Evolutionary conservation across 1,140 invertebrate genomes (phyloP).

Genomic region (Drosophila kikkawai): DNA sequence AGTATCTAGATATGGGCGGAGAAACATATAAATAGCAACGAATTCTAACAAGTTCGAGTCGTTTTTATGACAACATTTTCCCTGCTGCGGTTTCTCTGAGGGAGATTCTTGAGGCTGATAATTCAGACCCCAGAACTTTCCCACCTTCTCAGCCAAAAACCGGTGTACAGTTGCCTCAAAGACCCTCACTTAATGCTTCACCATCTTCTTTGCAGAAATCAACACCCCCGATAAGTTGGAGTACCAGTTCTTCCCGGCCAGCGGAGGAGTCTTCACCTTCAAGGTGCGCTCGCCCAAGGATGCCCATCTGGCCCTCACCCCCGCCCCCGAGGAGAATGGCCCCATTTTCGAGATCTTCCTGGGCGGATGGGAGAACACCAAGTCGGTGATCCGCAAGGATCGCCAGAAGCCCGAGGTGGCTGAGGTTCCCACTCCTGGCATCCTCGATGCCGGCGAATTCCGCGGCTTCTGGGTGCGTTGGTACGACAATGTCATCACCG

Average conservation of each 20-base stretch:
- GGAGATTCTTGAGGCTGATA: conserved; percentile 32
- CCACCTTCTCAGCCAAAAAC: background rate
- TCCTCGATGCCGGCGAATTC: conserved; percentile 89
- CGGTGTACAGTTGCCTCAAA: conserved; percentile 25
- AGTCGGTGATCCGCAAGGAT: conserved; percentile 93
- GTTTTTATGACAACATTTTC: conserved; percentile 23
- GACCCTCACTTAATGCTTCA: conserved; percentile 15
- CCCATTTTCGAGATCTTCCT: conserved; percentile 93
- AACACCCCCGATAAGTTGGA: conserved; percentile 92
- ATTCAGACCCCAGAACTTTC: conserved; percentile 23
- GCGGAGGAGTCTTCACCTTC: conserved; percentile 89
- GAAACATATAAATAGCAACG: conserved; percentile 32
- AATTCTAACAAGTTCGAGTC: conserved; percentile 21
- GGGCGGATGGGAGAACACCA: conserved; percentile 93
- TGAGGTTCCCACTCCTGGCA: conserved; percentile 89
- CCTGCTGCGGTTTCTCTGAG: conserved; percentile 2
- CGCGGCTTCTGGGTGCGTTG: conserved; percentile 94
- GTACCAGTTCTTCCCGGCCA: conserved; percentile 91
- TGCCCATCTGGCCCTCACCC: conserved; percentile 91
- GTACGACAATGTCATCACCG: conserved; percentile 87
- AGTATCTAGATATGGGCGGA: conserved; percentile 5
- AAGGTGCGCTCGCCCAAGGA: conserved; percentile 91
- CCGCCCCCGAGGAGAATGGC: conserved; percentile 88
- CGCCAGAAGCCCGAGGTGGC: conserved; percentile 91
- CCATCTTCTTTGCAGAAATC: conserved; percentile 87